Base-by-base conservation (phyloP, 2,797 vertebrate species). In the Coracias cyanogaster region DNA sequence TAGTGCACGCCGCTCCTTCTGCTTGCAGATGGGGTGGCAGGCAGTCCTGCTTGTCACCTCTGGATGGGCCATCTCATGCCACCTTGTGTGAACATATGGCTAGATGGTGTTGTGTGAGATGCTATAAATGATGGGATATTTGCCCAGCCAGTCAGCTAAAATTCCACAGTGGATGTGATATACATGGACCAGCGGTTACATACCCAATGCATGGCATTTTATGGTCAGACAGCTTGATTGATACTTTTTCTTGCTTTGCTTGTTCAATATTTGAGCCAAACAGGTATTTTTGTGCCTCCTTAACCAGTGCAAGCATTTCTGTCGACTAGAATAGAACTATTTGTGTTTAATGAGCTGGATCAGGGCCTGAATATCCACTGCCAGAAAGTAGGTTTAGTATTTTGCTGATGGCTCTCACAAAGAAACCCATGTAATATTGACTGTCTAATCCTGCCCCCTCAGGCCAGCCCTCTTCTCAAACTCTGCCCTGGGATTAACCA, bases 151-250 rank as follows among this genome's bases (percentile, higher is more conserved):
- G 20, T 31, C 22, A 10, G 5, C 4, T 25, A 3, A 55, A 74
- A 61, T 33, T 25, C 35, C 29, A 4, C 22, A 2, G 29, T 15
- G 70, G 37, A 15, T 48, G 49, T 8, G 26, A 5, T 29, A 9
- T 4, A 7, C 10, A 2, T 4, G 15, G 28, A 33, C 43, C 33
- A 14, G 65, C 0, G 2, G 33, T 41, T 57, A 37, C 0, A 0
- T 57, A 58, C 20, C 60, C 1, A 2, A 6, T 1, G 0, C 4
- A 1, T 19, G 20, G 65, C 0, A 0, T 24, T 70, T 0, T 0
- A 46, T 31, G 41, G 37, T n/a, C n/a, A 9, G 21, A 28, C 57
- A 37, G 29, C 46, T 66, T 39, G 54, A 51, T n/a, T 28, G 25
- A 8, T 22, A 9, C 17, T 12, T 21, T 35, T 74, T 69, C 67